Percentiles rank a stretch among this genome's conserved stretches.
Conservation (phyloP, 2,113 vertebrate genomes). For the mouse (Mus musculus) region DNA sequence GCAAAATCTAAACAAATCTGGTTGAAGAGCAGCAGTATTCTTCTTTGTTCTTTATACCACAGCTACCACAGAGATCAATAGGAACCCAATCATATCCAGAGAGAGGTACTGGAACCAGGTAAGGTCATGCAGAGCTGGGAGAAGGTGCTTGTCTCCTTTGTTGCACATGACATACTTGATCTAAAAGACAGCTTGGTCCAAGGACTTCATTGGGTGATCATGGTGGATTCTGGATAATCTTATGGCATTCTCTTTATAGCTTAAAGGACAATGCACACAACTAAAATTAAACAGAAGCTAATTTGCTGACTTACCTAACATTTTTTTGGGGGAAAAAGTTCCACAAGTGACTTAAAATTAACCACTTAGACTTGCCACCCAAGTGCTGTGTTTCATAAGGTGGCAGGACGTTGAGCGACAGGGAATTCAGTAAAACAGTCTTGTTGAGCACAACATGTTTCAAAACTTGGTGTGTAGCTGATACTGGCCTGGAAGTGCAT, state of each 20-base stretch:
- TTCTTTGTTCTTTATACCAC: neutral
- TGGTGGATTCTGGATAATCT: neutral
- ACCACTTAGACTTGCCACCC: neutral
- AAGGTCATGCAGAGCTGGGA: neutral
- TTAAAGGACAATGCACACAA: neutral
- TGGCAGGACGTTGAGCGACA: neutral
- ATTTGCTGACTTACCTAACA: neutral
- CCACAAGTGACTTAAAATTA: neutral
- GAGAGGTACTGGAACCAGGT: neutral
- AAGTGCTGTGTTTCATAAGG: neutral
- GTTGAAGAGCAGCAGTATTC: too few species aligned
- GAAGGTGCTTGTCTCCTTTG: slow-evolving; percentile 22
- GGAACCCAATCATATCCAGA: neutral
- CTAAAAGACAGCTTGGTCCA: neutral
- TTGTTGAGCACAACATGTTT: neutral
- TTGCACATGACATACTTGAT: neutral
- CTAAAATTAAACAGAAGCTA: neutral
- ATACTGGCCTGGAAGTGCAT: neutral
- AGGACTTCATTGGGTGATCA: neutral
- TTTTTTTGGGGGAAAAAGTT: neutral
- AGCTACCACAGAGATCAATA: neutral
- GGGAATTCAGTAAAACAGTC: neutral
- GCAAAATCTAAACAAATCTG: too few species aligned
- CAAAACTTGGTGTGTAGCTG: neutral
- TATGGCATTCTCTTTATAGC: slow-evolving; percentile 7